These are phyloP conservation scores for Enhydra lutris DNA, from an alignment of 2,113 vertebrate genomes.

Conservation along the genomic window DNA sequence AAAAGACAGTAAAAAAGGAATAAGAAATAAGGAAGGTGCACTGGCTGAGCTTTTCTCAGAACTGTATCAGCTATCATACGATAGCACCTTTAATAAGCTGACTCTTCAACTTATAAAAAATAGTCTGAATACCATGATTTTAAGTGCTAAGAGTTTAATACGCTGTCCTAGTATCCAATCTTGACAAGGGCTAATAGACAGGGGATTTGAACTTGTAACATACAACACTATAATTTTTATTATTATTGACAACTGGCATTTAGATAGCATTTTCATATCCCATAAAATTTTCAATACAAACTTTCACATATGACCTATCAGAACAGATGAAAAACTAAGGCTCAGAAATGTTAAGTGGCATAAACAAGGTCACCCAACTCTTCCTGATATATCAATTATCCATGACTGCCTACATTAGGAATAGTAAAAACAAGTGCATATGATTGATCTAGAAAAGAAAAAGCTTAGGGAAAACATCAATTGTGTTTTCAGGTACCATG, in stretches of 20 bases:
- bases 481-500: background rate
- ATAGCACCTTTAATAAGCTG: background rate
- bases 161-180: background rate
- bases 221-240: background rate
- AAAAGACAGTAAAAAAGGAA: background rate
- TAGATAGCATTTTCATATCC: background rate
- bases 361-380: background rate
- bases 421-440: background rate
- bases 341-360: background rate
- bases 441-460: background rate
- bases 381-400: background rate
- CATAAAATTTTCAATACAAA: background rate
- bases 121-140: background rate
- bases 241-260: background rate
- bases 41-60: background rate
- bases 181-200: background rate
- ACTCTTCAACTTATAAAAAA: background rate
- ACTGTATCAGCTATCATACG: background rate
- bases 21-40: background rate
- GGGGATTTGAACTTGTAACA: background rate
- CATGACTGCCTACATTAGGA: background rate
- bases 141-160: slow-evolving; percentile 10
- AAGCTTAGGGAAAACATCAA: background rate
- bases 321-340: background rate
- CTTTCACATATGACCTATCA: background rate